These are phyloP conservation scores for Tipula helvola DNA, from an alignment of 2,888 invertebrate species.

Conservation along the genomic window DNA sequence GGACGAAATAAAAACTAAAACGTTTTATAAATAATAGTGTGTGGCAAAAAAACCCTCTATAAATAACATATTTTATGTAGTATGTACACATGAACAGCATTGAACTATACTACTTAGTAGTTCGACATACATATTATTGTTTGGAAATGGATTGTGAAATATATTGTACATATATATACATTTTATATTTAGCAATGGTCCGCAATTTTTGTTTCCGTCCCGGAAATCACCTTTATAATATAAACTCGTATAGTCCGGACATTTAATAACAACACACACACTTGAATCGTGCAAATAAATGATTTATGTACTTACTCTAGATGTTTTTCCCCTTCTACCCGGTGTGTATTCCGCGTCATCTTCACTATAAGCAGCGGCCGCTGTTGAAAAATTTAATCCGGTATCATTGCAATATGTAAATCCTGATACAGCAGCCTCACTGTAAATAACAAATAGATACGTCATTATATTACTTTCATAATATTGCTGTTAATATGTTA, in stretches of 20 bases:
- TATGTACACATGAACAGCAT: not conserved
- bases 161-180: not conserved
- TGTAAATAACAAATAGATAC: conserved; percentile 21
- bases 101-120: not conserved
- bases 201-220: not conserved
- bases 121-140: not conserved
- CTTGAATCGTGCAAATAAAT: not conserved
- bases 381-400: conserved; percentile 52
- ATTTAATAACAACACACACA: not conserved
- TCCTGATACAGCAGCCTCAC: conserved; percentile 37
- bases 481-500: not conserved
- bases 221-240: not conserved
- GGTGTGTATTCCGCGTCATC: conserved; percentile 60
- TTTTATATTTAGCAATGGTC: not conserved
- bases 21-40: not conserved
- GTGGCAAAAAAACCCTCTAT: not conserved
- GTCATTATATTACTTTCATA: not conserved
- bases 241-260: too few relatives aligned
- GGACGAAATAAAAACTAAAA: not conserved
- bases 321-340: conserved; percentile 60
- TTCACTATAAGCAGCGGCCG: conserved; percentile 48
- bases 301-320: conserved; percentile 38
- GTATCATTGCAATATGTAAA: conserved; percentile 38
- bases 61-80: not conserved
- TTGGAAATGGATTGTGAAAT: not conserved